These are phyloP conservation scores for Martes flavigula DNA, from an alignment of 2,797 vertebrate genomes.

Conservation along the genomic window DNA sequence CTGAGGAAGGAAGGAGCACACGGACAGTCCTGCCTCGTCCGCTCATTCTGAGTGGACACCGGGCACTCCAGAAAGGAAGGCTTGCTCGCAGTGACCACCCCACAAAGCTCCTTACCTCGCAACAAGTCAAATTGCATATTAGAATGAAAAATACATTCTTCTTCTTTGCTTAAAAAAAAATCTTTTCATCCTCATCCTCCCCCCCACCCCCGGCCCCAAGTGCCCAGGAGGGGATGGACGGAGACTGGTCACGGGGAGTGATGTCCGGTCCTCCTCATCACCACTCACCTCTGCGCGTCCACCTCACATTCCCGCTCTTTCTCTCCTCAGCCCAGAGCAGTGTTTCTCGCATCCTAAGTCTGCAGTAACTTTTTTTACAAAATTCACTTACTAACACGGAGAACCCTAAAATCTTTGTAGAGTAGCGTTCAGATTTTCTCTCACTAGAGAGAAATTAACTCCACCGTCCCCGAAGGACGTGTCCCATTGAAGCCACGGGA, in stretches of 20 bases:
- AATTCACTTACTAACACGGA: background rate
- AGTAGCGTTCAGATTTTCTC: background rate
- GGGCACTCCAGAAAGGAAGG: background rate
- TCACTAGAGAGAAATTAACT: background rate
- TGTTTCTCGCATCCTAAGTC: background rate
- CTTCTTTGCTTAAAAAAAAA: background rate
- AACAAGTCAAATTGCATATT: background rate
- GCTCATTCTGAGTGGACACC: background rate
- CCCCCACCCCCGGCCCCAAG: background rate
- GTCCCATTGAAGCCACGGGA: background rate
- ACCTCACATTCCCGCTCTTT: background rate
- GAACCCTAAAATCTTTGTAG: background rate
- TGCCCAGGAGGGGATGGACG: background rate
- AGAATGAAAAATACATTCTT: background rate
- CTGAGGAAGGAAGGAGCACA: background rate
- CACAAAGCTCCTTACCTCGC: background rate
- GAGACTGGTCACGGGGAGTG: background rate
- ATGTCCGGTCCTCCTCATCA: background rate
- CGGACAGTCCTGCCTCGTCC: too few relatives aligned
- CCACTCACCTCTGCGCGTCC: background rate
- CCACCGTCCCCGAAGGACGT: background rate
- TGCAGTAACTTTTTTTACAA: background rate
- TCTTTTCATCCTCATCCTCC: background rate
- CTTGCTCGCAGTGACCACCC: background rate
- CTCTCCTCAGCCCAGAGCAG: background rate